Conservation (phyloP, 2,113 vertebrate genomes). For the Herpetotheres cachinnans region DNA sequence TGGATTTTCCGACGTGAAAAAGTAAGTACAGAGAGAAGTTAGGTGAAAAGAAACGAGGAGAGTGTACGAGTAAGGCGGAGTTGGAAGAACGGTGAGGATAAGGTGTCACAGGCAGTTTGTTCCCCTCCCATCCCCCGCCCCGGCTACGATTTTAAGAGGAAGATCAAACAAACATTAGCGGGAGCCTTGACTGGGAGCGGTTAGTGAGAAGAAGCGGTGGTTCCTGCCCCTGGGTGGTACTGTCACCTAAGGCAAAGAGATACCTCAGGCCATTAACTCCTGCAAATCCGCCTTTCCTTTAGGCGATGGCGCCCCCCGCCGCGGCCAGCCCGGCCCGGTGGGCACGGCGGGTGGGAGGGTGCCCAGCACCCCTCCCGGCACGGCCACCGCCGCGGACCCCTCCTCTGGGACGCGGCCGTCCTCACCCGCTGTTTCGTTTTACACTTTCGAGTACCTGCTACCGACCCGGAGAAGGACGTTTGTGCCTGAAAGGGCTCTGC, state of each 20-base stretch:
- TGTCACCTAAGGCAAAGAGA: neutral
- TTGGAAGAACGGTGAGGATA: neutral
- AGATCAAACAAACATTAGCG: neutral
- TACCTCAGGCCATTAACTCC: neutral
- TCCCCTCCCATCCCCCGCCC: neutral
- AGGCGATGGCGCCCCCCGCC: rapidly evolving
- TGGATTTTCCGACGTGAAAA: neutral
- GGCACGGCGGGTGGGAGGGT: rapidly evolving
- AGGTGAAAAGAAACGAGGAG: neutral
- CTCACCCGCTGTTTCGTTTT: neutral
- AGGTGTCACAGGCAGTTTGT: neutral
- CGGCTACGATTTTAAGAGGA: neutral
- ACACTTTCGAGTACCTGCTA: neutral
- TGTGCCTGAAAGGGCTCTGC: neutral
- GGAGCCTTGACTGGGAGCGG: neutral
- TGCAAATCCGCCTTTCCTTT: neutral
- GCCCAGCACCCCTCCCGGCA: neutral
- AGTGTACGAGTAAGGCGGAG: neutral
- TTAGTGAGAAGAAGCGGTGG: neutral
- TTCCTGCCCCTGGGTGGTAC: neutral
- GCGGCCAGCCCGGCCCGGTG: rapidly evolving
- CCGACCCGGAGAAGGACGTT: neutral
- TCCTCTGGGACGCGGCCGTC: rapidly evolving
- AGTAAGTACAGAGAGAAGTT: neutral
- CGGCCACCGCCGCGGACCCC: rapidly evolving